Evolutionary conservation across 92 coral and sea anemone genomes (phyloP).

Genomic region (Meandrina meandrites): DNA sequence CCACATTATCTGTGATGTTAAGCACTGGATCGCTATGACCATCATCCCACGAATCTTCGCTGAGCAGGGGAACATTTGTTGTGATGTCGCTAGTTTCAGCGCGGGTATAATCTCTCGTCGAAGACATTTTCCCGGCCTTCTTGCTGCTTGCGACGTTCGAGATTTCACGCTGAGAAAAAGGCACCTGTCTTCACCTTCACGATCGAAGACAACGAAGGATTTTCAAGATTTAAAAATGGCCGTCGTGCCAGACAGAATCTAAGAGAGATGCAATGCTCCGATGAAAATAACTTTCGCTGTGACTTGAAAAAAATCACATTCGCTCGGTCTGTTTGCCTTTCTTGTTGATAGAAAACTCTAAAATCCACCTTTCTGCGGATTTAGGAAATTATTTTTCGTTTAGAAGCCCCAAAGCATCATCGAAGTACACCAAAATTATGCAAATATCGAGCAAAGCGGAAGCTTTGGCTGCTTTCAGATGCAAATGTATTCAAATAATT

Average conservation of each 20-base stretch:
- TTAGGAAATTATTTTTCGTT: neutral
- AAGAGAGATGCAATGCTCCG: neutral
- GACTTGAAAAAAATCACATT: neutral
- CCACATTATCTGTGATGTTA: neutral
- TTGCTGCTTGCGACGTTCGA: neutral
- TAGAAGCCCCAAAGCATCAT: neutral
- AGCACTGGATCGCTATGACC: neutral
- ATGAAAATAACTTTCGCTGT: neutral
- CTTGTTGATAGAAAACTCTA: neutral
- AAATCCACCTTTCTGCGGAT: neutral
- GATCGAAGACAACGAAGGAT: neutral
- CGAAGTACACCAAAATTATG: neutral
- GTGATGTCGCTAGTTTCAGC: slow-evolving; percentile 42
- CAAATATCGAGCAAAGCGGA: neutral
- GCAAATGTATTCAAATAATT: neutral
- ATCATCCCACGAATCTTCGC: slow-evolving; percentile 36
- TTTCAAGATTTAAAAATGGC: neutral
- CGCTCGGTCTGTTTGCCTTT: neutral
- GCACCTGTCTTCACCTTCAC: neutral
- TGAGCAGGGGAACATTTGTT: slow-evolving; percentile 68
- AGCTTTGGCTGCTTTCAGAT: neutral
- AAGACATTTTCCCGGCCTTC: slow-evolving; percentile 13
- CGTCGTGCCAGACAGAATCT: neutral
- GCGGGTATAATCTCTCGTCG: slow-evolving; percentile 41
- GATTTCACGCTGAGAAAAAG: neutral